These are phyloP conservation scores for Ceyx margarethae DNA, from an alignment of 2,113 vertebrate genomes.

Conservation along the genomic window DNA sequence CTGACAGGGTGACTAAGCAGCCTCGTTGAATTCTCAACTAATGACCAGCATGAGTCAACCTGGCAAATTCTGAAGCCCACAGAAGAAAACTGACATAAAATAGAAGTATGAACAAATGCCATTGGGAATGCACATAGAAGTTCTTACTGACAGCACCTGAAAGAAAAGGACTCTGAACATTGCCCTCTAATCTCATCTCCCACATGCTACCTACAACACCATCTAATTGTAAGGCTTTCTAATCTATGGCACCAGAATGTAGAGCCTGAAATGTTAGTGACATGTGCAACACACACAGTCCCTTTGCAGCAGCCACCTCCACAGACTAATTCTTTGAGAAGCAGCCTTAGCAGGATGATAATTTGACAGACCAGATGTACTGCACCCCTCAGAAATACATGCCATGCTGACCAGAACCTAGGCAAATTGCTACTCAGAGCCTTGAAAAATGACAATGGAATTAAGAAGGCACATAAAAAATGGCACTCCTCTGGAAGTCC, in stretches of 20 bases:
- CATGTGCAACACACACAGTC: not conserved
- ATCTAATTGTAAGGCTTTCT: not conserved
- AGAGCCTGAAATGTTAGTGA: not conserved
- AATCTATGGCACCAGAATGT: not conserved
- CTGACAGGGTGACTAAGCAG: not conserved
- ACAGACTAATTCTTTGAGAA: not conserved
- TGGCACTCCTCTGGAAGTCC: not conserved
- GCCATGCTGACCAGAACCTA: not conserved
- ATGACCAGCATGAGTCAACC: slow-evolving; percentile 14
- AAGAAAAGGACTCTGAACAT: not conserved
- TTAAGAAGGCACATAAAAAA: not conserved
- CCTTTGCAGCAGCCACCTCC: not conserved
- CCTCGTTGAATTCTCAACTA: not conserved
- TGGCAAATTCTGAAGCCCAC: not conserved
- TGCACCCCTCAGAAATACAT: not conserved
- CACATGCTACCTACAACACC: not conserved
- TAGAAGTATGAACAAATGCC: not conserved
- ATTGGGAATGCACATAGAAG: not conserved
- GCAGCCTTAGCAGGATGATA: not conserved
- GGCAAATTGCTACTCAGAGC: not conserved
- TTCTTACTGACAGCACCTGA: not conserved
- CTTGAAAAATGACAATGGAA: not conserved
- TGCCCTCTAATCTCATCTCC: not conserved
- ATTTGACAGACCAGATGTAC: not conserved
- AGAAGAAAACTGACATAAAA: not conserved